A percentile compares a stretch with the other conserved stretches of the same genome.
Evolutionary conservation across 2,797 vertebrate species (phyloP).

Genomic region (Potorous gilbertii): DNA sequence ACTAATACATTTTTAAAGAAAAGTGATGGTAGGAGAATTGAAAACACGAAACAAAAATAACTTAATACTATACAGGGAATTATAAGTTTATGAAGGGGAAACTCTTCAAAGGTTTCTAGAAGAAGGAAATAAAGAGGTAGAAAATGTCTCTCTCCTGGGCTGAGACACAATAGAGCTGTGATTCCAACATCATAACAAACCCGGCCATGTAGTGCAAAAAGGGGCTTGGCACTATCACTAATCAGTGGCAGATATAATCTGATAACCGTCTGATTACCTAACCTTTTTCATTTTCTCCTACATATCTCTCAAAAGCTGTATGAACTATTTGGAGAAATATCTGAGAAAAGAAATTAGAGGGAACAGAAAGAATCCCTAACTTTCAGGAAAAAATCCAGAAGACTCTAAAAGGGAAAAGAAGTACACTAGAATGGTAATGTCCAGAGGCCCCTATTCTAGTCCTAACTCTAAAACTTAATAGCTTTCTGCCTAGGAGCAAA

Average conservation of each 20-base stretch:
- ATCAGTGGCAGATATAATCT: not conserved
- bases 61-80: not conserved
- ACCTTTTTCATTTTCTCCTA: not conserved
- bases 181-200: not conserved
- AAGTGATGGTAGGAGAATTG: slow-evolving; percentile 47
- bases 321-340: not conserved
- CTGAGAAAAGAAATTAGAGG: not conserved
- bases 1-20: slow-evolving; percentile 58
- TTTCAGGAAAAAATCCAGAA: not conserved
- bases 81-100: not conserved
- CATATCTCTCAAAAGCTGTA: not conserved
- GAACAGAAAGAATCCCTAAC: not conserved
- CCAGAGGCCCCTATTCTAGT: not conserved
- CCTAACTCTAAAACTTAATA: not conserved
- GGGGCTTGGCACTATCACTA: not conserved
- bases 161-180: not conserved
- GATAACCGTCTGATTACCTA: not conserved
- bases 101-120: slow-evolving; percentile 6
- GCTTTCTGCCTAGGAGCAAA: not conserved
- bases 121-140: not conserved
- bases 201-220: not conserved
- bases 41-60: slow-evolving; percentile 30
- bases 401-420: not conserved
- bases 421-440: not conserved
- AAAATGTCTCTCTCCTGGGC: slow-evolving; percentile 2